phyloP scores from a whole-genome alignment of 2,888 invertebrate genomes.

The Oscheius myriophilus region DNA sequence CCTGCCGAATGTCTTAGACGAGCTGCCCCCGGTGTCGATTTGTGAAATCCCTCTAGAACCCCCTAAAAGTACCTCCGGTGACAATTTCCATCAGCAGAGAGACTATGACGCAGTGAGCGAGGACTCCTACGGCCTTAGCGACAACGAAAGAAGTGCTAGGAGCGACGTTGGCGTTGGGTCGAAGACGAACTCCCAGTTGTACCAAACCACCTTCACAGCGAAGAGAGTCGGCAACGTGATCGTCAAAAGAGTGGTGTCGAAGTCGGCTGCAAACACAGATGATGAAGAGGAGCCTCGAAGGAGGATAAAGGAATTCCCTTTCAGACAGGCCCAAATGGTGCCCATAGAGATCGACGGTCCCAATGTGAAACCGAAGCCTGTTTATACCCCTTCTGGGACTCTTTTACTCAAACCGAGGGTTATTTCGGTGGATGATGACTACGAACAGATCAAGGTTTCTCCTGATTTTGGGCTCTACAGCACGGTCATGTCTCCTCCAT shows the following conservation, averaged over 20 bases:
- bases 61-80: slow-evolving; percentile 64
- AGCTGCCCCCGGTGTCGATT: slow-evolving; percentile 55
- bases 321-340: slow-evolving; percentile 40
- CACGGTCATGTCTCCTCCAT: slow-evolving; percentile 18
- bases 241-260: slow-evolving; percentile 62
- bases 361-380: slow-evolving; percentile 47
- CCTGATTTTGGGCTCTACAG: slow-evolving; percentile 41
- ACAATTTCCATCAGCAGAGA: slow-evolving; percentile 55
- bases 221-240: slow-evolving; percentile 64
- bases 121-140: slow-evolving; percentile 66
- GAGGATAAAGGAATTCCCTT: slow-evolving; percentile 47
- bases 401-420: slow-evolving; percentile 54
- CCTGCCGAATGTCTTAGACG: slow-evolving; percentile 68
- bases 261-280: slow-evolving; percentile 50
- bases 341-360: slow-evolving; percentile 68
- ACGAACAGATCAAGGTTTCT: slow-evolving; percentile 33
- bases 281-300: slow-evolving; percentile 34
- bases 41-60: slow-evolving; percentile 40
- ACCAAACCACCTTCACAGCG: slow-evolving; percentile 63
- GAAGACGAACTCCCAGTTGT: slow-evolving; percentile 29
- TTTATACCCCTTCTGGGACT: slow-evolving; percentile 53
- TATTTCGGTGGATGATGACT: slow-evolving; percentile 39
- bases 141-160: slow-evolving; percentile 52
- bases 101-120: slow-evolving; percentile 65
- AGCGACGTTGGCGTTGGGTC: slow-evolving; percentile 40